Percentiles rank a stretch among this genome's conserved stretches.
phyloP scores from a whole-genome alignment of 2,113 vertebrate species.

The Cryptomyrus ogoouensis region DNA sequence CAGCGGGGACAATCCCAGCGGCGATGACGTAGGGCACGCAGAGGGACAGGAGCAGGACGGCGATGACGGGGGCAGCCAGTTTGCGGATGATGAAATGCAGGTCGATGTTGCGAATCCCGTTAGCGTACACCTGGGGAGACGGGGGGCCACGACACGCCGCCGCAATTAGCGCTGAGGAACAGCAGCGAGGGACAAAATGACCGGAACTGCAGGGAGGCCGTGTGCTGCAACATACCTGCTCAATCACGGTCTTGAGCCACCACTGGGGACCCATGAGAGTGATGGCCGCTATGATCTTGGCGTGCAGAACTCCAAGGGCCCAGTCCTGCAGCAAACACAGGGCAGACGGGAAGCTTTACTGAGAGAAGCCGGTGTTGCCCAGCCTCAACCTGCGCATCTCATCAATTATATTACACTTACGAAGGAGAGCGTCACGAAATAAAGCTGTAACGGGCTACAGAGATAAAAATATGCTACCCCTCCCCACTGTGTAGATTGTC shows the following conservation, averaged over 20 bases:
- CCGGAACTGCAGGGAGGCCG: background rate
- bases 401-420: background rate
- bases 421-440: background rate
- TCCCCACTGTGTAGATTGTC: background rate
- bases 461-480: background rate
- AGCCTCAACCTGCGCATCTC: background rate
- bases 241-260: conserved; percentile 98
- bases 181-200: background rate
- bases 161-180: background rate
- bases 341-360: background rate
- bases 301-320: conserved; percentile 97
- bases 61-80: conserved; percentile 90
- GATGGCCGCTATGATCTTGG: conserved; percentile 98
- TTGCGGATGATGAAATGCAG: conserved; percentile 93
- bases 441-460: background rate
- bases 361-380: background rate
- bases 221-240: conserved; percentile 68
- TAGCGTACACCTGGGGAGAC: conserved; percentile 79
- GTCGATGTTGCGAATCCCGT: conserved; percentile 96
- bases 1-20: conserved; percentile 77
- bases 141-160: background rate
- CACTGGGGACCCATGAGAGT: conserved; percentile 98
- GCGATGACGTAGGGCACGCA: conserved; percentile 92
- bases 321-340: conserved; percentile 69
- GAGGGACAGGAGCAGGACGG: conserved; percentile 86